Conservation (phyloP, 2,113 vertebrate genomes). For the Macaca fascicularis region T2T-MFA8v1.1 NC_088391.1:71567001-71567500, state of each 20-base stretch:
- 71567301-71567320: not conserved
- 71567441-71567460: not conserved
- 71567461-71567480: not conserved
- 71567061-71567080: not conserved
- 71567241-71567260: not conserved
- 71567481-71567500: not conserved
- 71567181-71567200: not conserved
- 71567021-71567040: not conserved
- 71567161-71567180: not conserved
- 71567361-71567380: not conserved
- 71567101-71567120: not conserved
- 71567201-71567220: not conserved
- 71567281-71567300: not conserved
- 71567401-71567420: constrained; percentile 21
- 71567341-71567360: not conserved
- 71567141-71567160: constrained; percentile 20
- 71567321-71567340: not conserved
- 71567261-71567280: not conserved
- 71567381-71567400: not conserved
- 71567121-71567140: not conserved
- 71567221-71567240: not conserved
- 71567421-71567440: not conserved
- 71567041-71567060: not conserved
- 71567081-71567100: not conserved
- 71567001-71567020: not conserved